Conservation (phyloP, 1,140 invertebrate genomes). For the Listronotus oregonensis region DNA sequence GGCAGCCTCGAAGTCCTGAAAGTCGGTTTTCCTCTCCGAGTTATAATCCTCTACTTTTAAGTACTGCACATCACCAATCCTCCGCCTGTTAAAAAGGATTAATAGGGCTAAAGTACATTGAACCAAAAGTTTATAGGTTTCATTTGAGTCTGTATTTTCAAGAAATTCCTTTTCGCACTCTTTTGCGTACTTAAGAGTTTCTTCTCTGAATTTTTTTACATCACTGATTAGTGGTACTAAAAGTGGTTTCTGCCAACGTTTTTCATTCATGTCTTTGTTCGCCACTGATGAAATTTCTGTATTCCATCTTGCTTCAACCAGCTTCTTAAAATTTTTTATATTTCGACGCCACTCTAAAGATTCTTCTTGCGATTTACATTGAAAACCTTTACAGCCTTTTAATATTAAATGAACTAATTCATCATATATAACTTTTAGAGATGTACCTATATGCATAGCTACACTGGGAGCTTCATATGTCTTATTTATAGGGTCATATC, state of each 20-base stretch:
- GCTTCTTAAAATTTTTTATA: conserved; percentile 37
- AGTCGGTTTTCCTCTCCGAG: conserved; percentile 16
- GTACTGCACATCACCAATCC: conserved; percentile 33
- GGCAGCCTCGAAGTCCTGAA: conserved; percentile 32
- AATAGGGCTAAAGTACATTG: conserved; percentile 22
- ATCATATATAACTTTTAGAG: conserved; percentile 32
- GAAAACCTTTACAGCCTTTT: conserved; percentile 35
- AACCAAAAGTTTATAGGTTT: conserved; percentile 25
- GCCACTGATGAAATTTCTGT: conserved; percentile 35
- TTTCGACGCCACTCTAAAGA: conserved; percentile 20
- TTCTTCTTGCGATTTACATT: conserved; percentile 27
- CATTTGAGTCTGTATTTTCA: conserved; percentile 9
- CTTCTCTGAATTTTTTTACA: conserved; percentile 31
- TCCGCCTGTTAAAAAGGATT: conserved; percentile 36
- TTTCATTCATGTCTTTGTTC: conserved; percentile 35
- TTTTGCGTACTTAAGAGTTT: conserved; percentile 15
- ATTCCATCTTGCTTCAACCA: conserved; percentile 36
- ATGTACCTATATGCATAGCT: conserved; percentile 33
- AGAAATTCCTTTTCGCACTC: conserved; percentile 25
- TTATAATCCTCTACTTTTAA: conserved; percentile 30
- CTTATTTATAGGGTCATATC: conserved; percentile 33
- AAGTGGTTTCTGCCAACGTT: conserved; percentile 35
- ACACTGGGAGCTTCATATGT: conserved; percentile 35
- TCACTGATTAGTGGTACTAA: conserved; percentile 32
- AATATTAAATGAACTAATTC: conserved; percentile 34